Percentiles rank a stretch among this genome's conserved stretches.
Evolutionary conservation across 2,797 vertebrate genomes (phyloP).

Genomic region (Sebastes steindachneri): DNA sequence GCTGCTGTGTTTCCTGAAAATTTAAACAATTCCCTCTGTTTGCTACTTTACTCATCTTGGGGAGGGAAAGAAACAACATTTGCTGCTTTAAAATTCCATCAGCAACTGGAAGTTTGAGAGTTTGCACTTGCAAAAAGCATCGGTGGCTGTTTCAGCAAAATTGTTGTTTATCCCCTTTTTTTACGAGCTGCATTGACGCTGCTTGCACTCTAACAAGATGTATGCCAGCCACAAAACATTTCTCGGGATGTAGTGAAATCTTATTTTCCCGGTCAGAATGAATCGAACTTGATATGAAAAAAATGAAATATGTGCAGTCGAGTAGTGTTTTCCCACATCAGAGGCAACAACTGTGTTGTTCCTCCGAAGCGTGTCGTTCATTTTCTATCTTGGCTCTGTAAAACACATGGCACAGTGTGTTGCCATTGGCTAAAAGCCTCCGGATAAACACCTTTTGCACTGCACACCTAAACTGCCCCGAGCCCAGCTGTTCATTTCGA

Average conservation of each 20-base stretch:
- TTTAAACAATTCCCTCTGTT: constrained; percentile 29
- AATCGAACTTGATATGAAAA: not conserved
- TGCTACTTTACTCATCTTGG: constrained; percentile 2
- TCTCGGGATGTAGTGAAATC: not conserved
- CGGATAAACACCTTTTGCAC: constrained; percentile 33
- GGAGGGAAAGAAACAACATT: not conserved
- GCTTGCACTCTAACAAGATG: constrained; percentile 10
- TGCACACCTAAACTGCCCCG: constrained; percentile 25
- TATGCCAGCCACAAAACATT: constrained; percentile 5
- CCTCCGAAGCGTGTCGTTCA: not conserved
- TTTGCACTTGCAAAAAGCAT: constrained; percentile 28
- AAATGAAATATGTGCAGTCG: not conserved
- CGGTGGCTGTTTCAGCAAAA: constrained; percentile 24
- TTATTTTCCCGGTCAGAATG: not conserved
- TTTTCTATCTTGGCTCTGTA: not conserved
- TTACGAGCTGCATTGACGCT: not conserved
- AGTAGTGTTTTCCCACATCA: not conserved
- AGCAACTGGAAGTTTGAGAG: not conserved
- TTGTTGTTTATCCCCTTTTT: constrained; percentile 6
- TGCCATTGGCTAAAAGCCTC: constrained; percentile 24
- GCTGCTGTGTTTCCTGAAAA: constrained; percentile 19
- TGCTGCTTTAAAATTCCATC: constrained; percentile 41
- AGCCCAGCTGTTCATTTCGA: constrained; percentile 42
- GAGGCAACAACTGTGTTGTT: not conserved
- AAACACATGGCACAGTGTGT: constrained; percentile 9